Percentiles rank a stretch among this genome's conserved stretches.
phyloP scores from a whole-genome alignment of 2,113 vertebrate species.

The Machaerirhynchus nigripectus region DNA sequence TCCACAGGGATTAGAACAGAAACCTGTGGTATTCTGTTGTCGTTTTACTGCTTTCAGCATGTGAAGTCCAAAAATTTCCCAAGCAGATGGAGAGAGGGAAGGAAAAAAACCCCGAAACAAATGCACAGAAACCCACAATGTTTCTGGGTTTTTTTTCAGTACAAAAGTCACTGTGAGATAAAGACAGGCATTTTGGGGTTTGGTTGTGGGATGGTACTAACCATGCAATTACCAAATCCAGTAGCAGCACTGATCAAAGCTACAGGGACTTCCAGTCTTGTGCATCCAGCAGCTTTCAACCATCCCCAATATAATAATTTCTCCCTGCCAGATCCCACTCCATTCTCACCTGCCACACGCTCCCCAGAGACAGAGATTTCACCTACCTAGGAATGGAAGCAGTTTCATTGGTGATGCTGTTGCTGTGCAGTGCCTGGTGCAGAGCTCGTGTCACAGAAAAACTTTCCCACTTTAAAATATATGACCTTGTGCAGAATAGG shows the following conservation, averaged over 20 bases:
- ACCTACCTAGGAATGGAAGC: constrained; percentile 75
- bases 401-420: constrained; percentile 69
- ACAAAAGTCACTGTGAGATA: not conserved
- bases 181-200: not conserved
- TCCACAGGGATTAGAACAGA: not conserved
- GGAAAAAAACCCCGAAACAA: not conserved
- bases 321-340: not conserved
- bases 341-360: not conserved
- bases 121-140: not conserved
- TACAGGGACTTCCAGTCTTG: not conserved
- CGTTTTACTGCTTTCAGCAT: not conserved
- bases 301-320: not conserved
- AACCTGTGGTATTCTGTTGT: not conserved
- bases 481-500: not conserved
- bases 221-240: not conserved
- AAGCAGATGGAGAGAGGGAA: not conserved
- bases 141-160: not conserved
- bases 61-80: not conserved
- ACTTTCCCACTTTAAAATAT: not conserved
- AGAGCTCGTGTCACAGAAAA: not conserved
- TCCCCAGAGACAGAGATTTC: not conserved
- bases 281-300: not conserved
- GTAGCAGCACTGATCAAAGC: not conserved
- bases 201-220: not conserved
- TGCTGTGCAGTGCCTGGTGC: not conserved